Base-by-base conservation (phyloP, 2,888 invertebrate genomes). In the Drosophila paracracens region DNA sequence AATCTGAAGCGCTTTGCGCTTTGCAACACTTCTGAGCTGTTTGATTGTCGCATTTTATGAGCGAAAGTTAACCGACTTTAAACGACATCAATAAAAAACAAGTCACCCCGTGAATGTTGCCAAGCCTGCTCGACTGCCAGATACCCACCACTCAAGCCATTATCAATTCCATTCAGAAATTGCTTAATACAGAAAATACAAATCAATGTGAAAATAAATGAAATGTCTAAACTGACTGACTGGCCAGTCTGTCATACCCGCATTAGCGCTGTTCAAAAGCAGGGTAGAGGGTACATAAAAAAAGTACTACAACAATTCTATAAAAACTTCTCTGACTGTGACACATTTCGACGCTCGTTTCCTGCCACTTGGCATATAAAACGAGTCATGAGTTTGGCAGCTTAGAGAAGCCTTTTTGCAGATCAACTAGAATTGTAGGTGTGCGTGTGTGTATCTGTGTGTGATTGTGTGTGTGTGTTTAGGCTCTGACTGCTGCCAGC, bases 51-150 rank as follows among this genome's bases (percentile, higher is more conserved):
- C 71, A 13, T 67, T 81, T 81, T 80, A 81, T 75, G 80, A 54
- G 72, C 58, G 31, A 43, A 72, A 78, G 72, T 78, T 73, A 81
- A 82, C 73, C 62, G 80, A 67, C 82, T 81, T 82, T 76, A 70
- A 80, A 67, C 68, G 81, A 78, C 81, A 78, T 69, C 73, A 73
- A 81, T 82, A 81, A 82, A 81, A 79, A 35, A 25, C 58, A 21
- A 46, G 46, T 31, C 58, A 21, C 16, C 3, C 11, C 8, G 10
- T 13, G 21, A 54, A 18, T 0, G 18, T 11, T 1, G 35, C 16
- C 1, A 31, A 16, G 10, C 8, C 2, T 25, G 8, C 0, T 2
- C 16, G 40, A 16, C 21, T 11, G 7, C 2, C 3, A 57, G 21
- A 29, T 52, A 29, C 52, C 11, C 60, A 13, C 0, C 8, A 11